Evolutionary conservation across 2,797 vertebrate species (phyloP).

Genomic region (Hydrophis major): DNA sequence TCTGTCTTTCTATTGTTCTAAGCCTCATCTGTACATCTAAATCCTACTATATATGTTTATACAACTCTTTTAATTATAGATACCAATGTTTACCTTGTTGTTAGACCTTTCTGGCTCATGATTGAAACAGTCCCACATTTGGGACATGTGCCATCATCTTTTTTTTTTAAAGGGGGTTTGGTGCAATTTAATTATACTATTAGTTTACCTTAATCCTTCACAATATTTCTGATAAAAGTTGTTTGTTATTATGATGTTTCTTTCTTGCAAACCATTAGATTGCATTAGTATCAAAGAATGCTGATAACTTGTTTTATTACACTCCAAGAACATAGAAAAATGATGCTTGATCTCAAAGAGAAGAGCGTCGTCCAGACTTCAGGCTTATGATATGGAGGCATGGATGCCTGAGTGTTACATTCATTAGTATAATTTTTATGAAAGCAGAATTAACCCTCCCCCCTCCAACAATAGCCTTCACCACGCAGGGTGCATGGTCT

Average conservation of each 20-base stretch:
- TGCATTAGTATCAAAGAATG: constrained; percentile 80
- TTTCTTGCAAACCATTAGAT: constrained; percentile 90
- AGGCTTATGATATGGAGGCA: constrained; percentile 69
- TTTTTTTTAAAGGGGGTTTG: constrained; percentile 75
- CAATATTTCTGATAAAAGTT: constrained; percentile 98
- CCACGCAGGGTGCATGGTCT: constrained; percentile 82
- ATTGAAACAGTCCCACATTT: constrained; percentile 85
- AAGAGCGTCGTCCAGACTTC: constrained; percentile 78
- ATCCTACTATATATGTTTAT: background rate
- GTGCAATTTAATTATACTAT: constrained; percentile 95
- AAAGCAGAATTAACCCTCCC: constrained; percentile 73
- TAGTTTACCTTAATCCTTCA: constrained; percentile 91
- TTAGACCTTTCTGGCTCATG: constrained; percentile 53
- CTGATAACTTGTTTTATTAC: constrained; percentile 83
- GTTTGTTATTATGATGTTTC: constrained; percentile 93
- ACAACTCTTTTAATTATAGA: fast-evolving
- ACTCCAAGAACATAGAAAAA: constrained; percentile 73
- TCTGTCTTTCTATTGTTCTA: background rate
- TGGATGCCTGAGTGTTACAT: constrained; percentile 73
- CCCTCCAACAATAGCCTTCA: constrained; percentile 79
- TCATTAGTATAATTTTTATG: constrained; percentile 83
- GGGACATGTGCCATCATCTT: constrained; percentile 79
- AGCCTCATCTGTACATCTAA: background rate
- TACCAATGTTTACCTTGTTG: constrained; percentile 13
- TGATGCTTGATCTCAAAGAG: constrained; percentile 80